Conservation (phyloP, 2,888 invertebrate genomes). For the Cyrtodaria siliqua region DNA sequence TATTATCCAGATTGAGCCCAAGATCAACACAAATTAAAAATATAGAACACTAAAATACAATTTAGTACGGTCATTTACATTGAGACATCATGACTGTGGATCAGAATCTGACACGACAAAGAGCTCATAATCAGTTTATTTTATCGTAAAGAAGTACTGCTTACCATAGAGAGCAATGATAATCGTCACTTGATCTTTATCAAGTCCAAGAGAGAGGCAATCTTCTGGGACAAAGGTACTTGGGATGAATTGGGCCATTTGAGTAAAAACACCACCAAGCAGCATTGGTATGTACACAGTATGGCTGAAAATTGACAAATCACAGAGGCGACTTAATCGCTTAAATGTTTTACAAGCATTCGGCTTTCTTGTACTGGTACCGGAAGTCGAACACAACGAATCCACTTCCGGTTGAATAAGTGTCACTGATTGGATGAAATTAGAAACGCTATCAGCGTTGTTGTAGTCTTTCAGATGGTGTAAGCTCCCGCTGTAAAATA, state of each 20-base stretch:
- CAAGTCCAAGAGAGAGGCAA: conserved; percentile 51
- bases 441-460: conserved; percentile 12
- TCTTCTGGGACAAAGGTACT: conserved; percentile 64
- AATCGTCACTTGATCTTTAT: conserved; percentile 36
- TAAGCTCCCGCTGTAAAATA: conserved; percentile 51
- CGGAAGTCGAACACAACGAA: not conserved
- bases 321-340: conserved; percentile 1
- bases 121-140: too few relatives aligned
- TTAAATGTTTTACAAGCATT: not conserved
- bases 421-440: conserved; percentile 2
- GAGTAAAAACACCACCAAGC: conserved; percentile 58
- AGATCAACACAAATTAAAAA: too few relatives aligned
- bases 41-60: too few relatives aligned
- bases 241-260: conserved; percentile 71
- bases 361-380: not conserved
- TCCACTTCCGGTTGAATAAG: too few relatives aligned
- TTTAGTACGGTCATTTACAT: too few relatives aligned
- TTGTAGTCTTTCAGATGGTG: conserved; percentile 34
- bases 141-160: not conserved
- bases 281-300: conserved; percentile 59
- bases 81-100: too few relatives aligned
- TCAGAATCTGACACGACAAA: too few relatives aligned
- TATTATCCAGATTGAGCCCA: too few relatives aligned
- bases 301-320: conserved; percentile 48
- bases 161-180: conserved; percentile 66